A percentile compares a stretch with the other conserved stretches of the same genome.
Evolutionary conservation across 2,888 invertebrate species (phyloP).

Genomic region (Hymenopus coronatus): DNA sequence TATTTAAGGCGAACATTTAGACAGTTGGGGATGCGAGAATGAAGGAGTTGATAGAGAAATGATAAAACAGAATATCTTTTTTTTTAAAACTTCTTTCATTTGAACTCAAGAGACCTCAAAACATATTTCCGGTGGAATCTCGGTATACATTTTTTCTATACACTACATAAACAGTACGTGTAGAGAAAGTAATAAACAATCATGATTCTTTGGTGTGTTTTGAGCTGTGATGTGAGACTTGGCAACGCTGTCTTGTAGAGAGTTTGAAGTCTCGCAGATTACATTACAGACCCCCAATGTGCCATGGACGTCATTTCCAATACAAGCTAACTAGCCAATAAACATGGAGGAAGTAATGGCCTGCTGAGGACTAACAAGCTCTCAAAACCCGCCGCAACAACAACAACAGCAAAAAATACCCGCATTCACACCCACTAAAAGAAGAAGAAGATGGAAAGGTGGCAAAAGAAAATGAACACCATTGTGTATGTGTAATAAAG

Average conservation of each 20-base stretch:
- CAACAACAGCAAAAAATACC: neutral
- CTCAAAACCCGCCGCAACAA: neutral
- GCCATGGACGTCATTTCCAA: neutral
- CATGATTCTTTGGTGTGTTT: no score
- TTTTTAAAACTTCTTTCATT: no score
- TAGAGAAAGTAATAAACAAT: no score
- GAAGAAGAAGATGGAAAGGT: neutral
- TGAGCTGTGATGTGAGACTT: neutral
- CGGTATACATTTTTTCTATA: no score
- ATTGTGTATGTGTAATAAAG: neutral
- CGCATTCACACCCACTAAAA: neutral
- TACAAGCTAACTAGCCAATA: slow-evolving; percentile 8
- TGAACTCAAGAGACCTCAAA: no score
- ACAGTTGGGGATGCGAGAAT: no score
- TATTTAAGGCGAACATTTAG: no score
- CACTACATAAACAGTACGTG: no score
- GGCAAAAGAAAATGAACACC: neutral
- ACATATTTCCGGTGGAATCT: no score
- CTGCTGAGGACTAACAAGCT: slow-evolving; percentile 4
- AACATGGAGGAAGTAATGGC: neutral
- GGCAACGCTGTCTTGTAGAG: neutral
- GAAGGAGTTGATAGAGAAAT: no score
- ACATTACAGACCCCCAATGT: neutral
- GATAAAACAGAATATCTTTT: no score
- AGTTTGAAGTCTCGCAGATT: neutral